Base-by-base conservation (phyloP, 2,113 vertebrate species). In the Abramis brama region DNA sequence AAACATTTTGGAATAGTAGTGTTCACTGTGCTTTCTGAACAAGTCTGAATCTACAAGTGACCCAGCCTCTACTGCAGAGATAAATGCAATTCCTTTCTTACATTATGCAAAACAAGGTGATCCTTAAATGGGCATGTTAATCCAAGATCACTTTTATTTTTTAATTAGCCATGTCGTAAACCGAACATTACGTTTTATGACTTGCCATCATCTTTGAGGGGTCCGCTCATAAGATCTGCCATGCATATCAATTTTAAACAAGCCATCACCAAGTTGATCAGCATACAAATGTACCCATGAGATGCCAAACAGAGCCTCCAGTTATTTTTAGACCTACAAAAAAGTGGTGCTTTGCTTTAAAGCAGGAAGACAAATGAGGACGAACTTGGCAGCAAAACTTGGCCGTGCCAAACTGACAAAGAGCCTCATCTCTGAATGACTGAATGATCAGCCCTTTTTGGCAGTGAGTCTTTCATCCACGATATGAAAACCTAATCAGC, bases 401-500 rank as follows among this genome's bases (percentile, higher is more conserved):
- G 47, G 83, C 55, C 33, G 23, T 45, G 57, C 80, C 68, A 52
- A 30, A 83, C 81, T 85, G 85, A 89, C 87, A 90, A 87, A 90
- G 86, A 70, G 86, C n/a, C 39, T 64, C 30, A 70, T 85, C 85
- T 84, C 82, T 81, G 86, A 93, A 84, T 91, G 86, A 85, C 59
- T 60, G 78, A 88, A 86, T 85, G 86, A 84, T 60, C 52, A 91
- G 82, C 85, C 81, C 36, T 33, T 85, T 91, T 91, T 83, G 76
- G 85, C 86, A 88, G 88, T 87, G 70, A 62, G 66, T 81, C 88
- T 92, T 91, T 93, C 87, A 92, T 92, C 88, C 73, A 88, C 89
- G 84, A 88, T 90, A 89, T 92, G 91, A 94, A 94, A 93, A 92
- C 92, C 93, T 91, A 94, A 94, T 94, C 92, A 94, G 92, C 84